Percentiles rank a stretch among this genome's conserved stretches.
phyloP scores from a whole-genome alignment of 2,797 vertebrate species.

The Bradypus variegatus region DNA sequence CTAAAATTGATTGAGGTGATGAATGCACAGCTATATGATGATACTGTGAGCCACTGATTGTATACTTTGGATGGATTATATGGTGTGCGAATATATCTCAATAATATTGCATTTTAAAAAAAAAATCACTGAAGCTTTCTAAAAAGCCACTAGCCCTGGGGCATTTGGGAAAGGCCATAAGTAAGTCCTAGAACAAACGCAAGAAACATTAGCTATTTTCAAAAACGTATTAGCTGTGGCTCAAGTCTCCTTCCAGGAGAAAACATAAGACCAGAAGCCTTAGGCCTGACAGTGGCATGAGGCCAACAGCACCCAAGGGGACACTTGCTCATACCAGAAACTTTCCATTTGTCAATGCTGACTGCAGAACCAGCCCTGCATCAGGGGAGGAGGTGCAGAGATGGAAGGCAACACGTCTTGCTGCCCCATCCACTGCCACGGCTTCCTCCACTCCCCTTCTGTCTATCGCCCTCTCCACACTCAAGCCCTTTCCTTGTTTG shows the following conservation, averaged over 20 bases:
- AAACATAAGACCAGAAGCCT: background rate
- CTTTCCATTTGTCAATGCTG: background rate
- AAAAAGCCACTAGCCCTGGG: background rate
- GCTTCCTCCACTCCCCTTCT: background rate
- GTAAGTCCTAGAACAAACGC: background rate
- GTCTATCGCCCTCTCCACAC: background rate
- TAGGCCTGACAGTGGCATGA: background rate
- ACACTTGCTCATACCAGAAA: background rate
- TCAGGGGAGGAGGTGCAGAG: too few species aligned
- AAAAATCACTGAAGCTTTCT: background rate
- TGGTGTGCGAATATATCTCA: too few species aligned
- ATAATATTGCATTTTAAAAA: too few species aligned
- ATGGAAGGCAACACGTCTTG: accelerated
- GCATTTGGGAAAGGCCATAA: background rate
- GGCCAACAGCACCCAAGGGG: background rate
- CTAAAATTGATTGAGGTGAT: too few species aligned
- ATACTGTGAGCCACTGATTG: too few species aligned
- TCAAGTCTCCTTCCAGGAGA: background rate
- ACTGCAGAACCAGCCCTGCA: background rate
- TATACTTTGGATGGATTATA: too few species aligned
- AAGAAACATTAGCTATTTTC: background rate
- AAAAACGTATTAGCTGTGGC: background rate
- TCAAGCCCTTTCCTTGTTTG: background rate
- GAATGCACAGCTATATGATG: too few species aligned
- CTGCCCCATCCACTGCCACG: accelerated